Percentiles rank a stretch among this genome's conserved stretches.
phyloP scores from a whole-genome alignment of 2,113 vertebrate genomes.

The Acanthochromis polyacanthus region DNA sequence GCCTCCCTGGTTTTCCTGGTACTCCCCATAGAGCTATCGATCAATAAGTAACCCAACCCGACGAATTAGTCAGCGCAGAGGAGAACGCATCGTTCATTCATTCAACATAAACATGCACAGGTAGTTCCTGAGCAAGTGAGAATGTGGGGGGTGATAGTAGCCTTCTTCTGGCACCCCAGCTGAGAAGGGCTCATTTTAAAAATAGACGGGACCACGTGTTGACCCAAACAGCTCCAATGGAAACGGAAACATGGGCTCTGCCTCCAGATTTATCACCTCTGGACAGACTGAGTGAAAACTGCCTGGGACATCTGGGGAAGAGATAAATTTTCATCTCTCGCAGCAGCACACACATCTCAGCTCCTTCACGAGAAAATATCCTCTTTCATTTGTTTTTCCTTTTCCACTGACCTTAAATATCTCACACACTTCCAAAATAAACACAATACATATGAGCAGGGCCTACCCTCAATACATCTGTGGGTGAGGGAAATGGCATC shows the following conservation, averaged over 20 bases:
- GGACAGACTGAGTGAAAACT: constrained; percentile 41
- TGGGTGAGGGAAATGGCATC: too few species aligned
- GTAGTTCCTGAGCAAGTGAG: constrained; percentile 13
- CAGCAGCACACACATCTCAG: not conserved
- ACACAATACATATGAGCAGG: too few species aligned
- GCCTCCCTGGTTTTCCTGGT: constrained; percentile 86
- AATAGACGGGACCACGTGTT: constrained; percentile 61
- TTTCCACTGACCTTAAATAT: not conserved
- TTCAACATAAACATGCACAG: constrained; percentile 10
- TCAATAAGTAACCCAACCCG: not conserved
- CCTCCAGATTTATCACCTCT: constrained; percentile 66
- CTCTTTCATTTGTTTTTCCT: constrained; percentile 9
- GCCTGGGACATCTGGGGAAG: constrained; percentile 62
- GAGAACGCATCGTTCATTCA: constrained; percentile 15
- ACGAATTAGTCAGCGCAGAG: not conserved
- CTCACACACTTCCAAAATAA: too few species aligned
- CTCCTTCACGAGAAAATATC: not conserved
- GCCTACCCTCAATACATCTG: too few species aligned
- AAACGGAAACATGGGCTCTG: constrained; percentile 61
- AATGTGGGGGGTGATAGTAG: constrained; percentile 28
- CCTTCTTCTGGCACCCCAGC: constrained; percentile 23
- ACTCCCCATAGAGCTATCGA: constrained; percentile 89
- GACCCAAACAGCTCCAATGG: constrained; percentile 60
- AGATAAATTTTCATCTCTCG: constrained; percentile 44
- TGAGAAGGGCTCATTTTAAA: constrained; percentile 40